Percentiles rank a stretch among this genome's conserved stretches.
phyloP scores from a whole-genome alignment of 2,797 vertebrate species.

The Tragelaphus eurycerus region DNA sequence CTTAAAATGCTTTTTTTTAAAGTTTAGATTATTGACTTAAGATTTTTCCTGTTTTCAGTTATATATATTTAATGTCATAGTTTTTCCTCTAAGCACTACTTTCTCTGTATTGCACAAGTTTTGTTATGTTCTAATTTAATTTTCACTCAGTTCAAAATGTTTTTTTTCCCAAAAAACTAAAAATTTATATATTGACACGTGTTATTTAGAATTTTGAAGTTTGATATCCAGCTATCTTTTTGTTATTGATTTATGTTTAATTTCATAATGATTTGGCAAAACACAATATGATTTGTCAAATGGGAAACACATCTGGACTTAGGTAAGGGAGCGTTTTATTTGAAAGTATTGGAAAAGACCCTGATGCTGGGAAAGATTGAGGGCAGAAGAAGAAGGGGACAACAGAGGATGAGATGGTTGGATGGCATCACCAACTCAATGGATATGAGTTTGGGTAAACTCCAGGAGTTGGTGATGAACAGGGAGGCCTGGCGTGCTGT shows the following conservation, averaged over 20 bases:
- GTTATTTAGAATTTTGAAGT: not conserved
- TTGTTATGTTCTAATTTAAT: not conserved
- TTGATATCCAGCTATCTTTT: not conserved
- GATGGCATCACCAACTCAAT: not conserved
- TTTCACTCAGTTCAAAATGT: not conserved
- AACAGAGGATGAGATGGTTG: not conserved
- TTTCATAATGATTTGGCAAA: not conserved
- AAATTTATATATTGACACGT: not conserved
- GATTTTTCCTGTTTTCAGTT: not conserved
- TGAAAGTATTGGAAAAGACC: not conserved
- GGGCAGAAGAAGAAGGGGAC: not conserved
- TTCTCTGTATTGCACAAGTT: not conserved
- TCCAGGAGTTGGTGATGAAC: not conserved
- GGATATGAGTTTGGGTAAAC: not conserved
- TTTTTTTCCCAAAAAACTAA: not conserved
- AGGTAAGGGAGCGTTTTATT: not conserved
- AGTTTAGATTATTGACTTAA: not conserved
- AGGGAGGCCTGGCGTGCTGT: not conserved
- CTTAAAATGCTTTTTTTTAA: not conserved
- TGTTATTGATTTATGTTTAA: not conserved
- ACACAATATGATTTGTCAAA: not conserved
- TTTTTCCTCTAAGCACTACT: not conserved
- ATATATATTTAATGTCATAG: not conserved
- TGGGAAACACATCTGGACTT: not conserved
- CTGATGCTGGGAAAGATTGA: not conserved